These are phyloP conservation scores for Ypsolopha scabrella DNA, from an alignment of 2,888 invertebrate species.

Conservation along the genomic window DNA sequence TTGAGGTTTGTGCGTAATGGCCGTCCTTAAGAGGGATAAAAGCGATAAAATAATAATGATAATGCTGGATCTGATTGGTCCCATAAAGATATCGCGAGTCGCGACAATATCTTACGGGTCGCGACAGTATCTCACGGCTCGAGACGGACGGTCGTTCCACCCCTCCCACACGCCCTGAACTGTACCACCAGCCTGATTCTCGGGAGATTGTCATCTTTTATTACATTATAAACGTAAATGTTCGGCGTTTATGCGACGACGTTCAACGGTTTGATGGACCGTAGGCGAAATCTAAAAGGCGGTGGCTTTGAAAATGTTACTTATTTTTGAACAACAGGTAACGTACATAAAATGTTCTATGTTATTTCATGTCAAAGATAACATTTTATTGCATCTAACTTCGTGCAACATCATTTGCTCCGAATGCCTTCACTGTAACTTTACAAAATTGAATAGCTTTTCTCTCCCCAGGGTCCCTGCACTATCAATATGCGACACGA, in stretches of 20 bases:
- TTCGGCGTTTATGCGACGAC: not conserved
- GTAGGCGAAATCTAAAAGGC: not conserved
- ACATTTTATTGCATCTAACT: not conserved
- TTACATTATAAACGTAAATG: not conserved
- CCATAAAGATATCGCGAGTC: too few relatives aligned
- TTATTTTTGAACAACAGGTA: not conserved
- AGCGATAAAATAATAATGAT: too few relatives aligned
- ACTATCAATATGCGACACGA: constrained; percentile 30
- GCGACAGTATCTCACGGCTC: not conserved
- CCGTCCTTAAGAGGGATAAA: too few relatives aligned
- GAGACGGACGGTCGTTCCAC: not conserved
- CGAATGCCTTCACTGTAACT: constrained; percentile 18
- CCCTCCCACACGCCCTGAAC: not conserved
- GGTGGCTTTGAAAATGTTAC: not conserved
- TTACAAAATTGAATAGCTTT: constrained; percentile 29
- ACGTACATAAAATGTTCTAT: not conserved
- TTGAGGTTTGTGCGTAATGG: too few relatives aligned
- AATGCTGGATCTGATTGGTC: too few relatives aligned
- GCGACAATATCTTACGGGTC: not conserved
- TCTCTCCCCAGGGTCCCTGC: constrained; percentile 11
- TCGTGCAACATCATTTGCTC: not conserved
- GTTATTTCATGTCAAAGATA: not conserved
- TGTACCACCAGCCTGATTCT: not conserved
- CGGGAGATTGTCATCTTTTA: not conserved
- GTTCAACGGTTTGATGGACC: not conserved